Evolutionary conservation across 2,797 vertebrate genomes (phyloP).

Genomic region (Rhadinocentrus ornatus): DNA sequence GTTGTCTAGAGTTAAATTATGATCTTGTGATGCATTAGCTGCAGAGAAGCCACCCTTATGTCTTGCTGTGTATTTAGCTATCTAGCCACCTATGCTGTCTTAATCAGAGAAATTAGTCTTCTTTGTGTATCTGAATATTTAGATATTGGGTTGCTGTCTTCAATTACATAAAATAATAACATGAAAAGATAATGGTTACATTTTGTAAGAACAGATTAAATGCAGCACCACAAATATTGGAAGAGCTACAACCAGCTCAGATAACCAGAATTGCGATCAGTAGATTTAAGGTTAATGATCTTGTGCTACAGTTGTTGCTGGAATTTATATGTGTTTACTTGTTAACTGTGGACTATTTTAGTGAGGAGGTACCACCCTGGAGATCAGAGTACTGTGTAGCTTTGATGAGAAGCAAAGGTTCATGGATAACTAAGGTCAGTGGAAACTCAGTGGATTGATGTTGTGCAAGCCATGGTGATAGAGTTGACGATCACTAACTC

Average conservation of each 20-base stretch:
- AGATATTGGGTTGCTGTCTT: too few species aligned
- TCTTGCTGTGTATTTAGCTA: background rate
- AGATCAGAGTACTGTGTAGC: background rate
- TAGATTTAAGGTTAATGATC: background rate
- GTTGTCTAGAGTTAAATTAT: background rate
- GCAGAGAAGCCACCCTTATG: background rate
- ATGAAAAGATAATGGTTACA: background rate
- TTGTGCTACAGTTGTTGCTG: background rate
- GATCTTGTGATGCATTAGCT: background rate
- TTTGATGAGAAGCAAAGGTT: background rate
- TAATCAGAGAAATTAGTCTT: background rate
- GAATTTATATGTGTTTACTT: background rate
- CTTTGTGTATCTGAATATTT: background rate
- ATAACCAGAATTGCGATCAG: background rate
- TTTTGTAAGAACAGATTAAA: background rate
- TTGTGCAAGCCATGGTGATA: background rate
- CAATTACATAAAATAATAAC: too few species aligned
- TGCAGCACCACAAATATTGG: background rate
- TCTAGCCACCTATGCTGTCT: background rate
- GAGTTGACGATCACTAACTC: background rate
- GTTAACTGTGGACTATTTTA: background rate
- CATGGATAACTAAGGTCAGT: background rate
- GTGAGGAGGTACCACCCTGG: background rate
- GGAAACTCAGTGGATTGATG: background rate
- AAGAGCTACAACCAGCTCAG: background rate